Base-by-base conservation (phyloP, 2,888 invertebrate genomes). In the Theretra japonica region DNA sequence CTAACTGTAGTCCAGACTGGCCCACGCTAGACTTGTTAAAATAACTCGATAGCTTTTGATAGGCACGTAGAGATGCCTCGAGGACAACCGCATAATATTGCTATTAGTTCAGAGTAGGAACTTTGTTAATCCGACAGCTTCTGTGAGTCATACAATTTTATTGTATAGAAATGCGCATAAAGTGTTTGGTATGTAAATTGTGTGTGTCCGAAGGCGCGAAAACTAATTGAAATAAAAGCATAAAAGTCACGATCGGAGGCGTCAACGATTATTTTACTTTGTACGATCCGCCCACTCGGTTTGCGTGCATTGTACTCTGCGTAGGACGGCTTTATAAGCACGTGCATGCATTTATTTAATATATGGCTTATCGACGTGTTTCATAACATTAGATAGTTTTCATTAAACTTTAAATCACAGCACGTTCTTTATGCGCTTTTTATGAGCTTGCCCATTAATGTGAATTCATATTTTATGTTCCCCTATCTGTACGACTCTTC, bases 201-300 rank as follows among this genome's bases (percentile, higher is more conserved):
- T 8, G 41, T 33, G n/a, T n/a, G 33, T 62, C 4, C 62, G 62
- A 62, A 41, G 33, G 21, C 33, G 30, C n/a, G 62, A 59, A 41
- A 65, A 65, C 48, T 25, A 65, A 65, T 65, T 65, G 65, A 41
- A 65, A 65, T 65, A 65, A 65, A 65, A 48, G 23, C 23, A 48
- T 48, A 11, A 48, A 65, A 48, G 65, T 23, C 48, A 65, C 65
- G 65, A 65, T 69, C 30, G 59, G 72, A 72, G 72, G 72, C 72
- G 68, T 72, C 72, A 72, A 72, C 72, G 59, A 68, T 59, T 68
- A 72, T 72, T 72, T 69, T 69, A 69, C 69, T 72, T 72, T 69
- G 60, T 60, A 30, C 68, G 30, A 28, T 58, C 50, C 72, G 72
- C 72, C 72, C 69, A 68, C 72, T 68, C 65, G 25, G 62, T 25